phyloP scores from a whole-genome alignment of 2,113 vertebrate species.

The Campylorhamphus procurvoides region DNA sequence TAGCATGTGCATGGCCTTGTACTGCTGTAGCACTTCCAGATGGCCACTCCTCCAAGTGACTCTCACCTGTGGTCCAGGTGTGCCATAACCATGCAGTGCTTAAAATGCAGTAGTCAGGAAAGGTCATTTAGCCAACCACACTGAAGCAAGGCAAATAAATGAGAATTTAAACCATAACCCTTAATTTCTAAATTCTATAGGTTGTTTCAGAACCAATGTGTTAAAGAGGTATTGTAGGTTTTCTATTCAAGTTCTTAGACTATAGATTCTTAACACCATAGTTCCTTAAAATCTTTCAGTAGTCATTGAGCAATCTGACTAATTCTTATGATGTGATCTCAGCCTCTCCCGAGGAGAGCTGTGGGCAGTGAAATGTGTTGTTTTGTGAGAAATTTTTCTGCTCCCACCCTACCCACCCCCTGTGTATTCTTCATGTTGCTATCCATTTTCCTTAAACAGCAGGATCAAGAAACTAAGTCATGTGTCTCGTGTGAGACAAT shows the following conservation, averaged over 20 bases:
- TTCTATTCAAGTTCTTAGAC: neutral
- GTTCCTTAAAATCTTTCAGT: neutral
- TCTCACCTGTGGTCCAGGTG: neutral
- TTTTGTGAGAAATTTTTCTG: neutral
- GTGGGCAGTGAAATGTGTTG: constrained; percentile 16
- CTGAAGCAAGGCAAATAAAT: neutral
- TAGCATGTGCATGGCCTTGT: neutral
- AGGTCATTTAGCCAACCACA: neutral
- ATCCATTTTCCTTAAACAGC: neutral
- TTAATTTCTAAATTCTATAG: neutral
- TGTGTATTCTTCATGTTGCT: neutral
- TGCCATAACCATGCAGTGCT: neutral
- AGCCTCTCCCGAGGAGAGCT: neutral
- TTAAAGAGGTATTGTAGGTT: neutral
- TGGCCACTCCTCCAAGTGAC: neutral
- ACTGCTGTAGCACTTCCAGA: neutral
- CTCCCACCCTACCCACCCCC: neutral
- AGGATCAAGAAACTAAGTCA: neutral
- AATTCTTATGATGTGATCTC: neutral
- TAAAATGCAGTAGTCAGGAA: neutral
- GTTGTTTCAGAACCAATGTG: neutral
- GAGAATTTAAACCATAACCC: neutral
- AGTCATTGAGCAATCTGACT: neutral
- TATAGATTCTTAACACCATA: neutral
- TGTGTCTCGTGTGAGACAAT: neutral